Base-by-base conservation (phyloP, 2,797 vertebrate genomes). In the Euphonia xanthogaster region DNA sequence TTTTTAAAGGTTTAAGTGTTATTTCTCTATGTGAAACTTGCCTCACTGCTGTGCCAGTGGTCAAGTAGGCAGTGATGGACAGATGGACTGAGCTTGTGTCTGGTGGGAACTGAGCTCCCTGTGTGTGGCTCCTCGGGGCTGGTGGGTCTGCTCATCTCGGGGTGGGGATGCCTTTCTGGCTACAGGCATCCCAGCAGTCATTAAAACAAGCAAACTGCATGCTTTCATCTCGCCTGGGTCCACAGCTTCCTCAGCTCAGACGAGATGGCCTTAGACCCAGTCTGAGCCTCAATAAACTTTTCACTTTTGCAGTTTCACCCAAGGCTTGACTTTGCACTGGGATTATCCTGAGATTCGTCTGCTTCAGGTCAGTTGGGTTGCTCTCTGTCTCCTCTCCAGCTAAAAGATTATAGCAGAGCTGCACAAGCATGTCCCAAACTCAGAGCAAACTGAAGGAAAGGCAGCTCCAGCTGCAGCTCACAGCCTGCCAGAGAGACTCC, bases 401-500 rank as follows among this genome's bases (percentile, higher is more conserved):
- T 55, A 48, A 78, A 91, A 86, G 31, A 80, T 91, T 84, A 75
- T 51, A 78, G 71, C 67, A 48, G 42, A 91, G 85, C 61, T 83
- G 42, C 8, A 7, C 30, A 81, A 73, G 72, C n/a, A 9, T 91
- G 84, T 91, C 73, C 50, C 50, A 33, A 80, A 51, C 65, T 68
- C 60, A 42, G 82, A 87, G 89, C n/a, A 82, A 81, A 47, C 60
- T 58, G 60, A 50, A 86, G 80, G 24, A 55, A 61, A 51, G 50
- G 48, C 94, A 66, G 40, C 61, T 73, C 60, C 86, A 91, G 80
- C 76, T 94, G 92, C 91, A 88, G 71, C 35, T 74, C 18, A 2
- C 47, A 77, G 57, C 66, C 80, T 96, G 88, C 87, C 75, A 88
- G 89, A 66, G 82, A 94, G 68, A 68, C 77, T 90, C 65, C 84